phyloP scores from a whole-genome alignment of 1,140 invertebrate species.

The Ectropis grisescens region DNA sequence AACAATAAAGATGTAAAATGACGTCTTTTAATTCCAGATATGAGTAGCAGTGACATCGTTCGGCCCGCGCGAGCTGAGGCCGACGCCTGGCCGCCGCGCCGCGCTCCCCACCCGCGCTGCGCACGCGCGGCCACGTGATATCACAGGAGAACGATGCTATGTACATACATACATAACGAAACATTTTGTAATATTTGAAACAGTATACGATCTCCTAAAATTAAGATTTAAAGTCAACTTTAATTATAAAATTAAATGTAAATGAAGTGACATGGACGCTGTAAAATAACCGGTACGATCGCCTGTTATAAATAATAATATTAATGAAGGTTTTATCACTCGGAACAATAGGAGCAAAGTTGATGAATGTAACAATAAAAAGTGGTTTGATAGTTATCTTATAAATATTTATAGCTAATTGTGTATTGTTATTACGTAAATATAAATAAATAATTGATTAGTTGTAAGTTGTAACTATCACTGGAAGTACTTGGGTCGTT shows the following conservation, averaged over 20 bases:
- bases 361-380: conserved; percentile 59
- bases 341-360: conserved; percentile 40
- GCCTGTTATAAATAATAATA: conserved; percentile 32
- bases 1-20: no score
- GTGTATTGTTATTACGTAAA: conserved; percentile 69
- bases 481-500: conserved; percentile 46
- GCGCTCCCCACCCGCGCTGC: no score
- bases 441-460: conserved; percentile 68
- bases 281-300: conserved; percentile 45
- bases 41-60: conserved; percentile 40
- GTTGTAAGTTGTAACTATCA: conserved; percentile 66
- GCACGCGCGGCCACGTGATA: conserved; percentile 24
- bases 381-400: conserved; percentile 64
- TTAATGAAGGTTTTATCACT: conserved; percentile 38
- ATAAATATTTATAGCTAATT: conserved; percentile 71
- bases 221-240: conserved; percentile 67
- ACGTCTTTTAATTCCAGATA: conserved; percentile 31
- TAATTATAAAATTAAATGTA: conserved; percentile 59
- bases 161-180: conserved; percentile 44
- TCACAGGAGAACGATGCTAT: conserved; percentile 60
- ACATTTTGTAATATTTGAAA: conserved; percentile 70
- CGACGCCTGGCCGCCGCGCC: no score
- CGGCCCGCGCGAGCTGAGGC: no score
- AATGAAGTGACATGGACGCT: conserved; percentile 59
- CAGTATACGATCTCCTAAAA: conserved; percentile 70